Base-by-base conservation (phyloP, 2,888 invertebrate species). In the Rhamphomyia laevipes region DNA sequence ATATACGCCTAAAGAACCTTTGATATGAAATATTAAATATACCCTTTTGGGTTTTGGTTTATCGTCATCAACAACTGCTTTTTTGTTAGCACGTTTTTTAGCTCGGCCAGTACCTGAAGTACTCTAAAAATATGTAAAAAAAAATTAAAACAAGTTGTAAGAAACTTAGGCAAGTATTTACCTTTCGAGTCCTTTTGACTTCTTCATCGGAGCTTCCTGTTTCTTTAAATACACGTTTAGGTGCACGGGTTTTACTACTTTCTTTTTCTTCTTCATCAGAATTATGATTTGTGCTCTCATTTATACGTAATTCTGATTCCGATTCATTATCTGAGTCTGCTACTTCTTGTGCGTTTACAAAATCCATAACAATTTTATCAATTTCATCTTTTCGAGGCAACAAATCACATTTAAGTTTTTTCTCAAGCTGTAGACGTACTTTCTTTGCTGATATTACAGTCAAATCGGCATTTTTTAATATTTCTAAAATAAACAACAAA, bases 321-420 rank as follows among this genome's bases (percentile, higher is more conserved):
- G 3, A 4, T n/a, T n/a, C 35, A 35, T n/a, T 35, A 45, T 42
- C 37, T 27, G 42, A 42, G 31, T 49, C 51, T 2, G 41, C 33
- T 15, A 23, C 40, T 23, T 35, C 47, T 38, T 47, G 67, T 53
- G 67, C 62, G 55, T 71, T 72, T 3, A 78, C 77, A 59, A 81
- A 82, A 56, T 87, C 85, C 85, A 91, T 86, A 9, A 93, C 87
- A 53, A 93, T 73, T 57, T 82, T 78, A 65, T 92, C 90, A n/a
- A 94, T 86, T 67, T 89, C 81, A 64, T 86, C 84, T 70, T 87
- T 91, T 61, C 89, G 85, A 44, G 70, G 78, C 9, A 81, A 73
- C 43, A 95, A 74, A 59, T 91, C 87, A 45, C 80, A 74, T 35
- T 81, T 83, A 10, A 92, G 75, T 60, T 84, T 84, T 57, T 84